phyloP scores from a whole-genome alignment of 2,113 vertebrate species.

The Alouatta palliata region DNA sequence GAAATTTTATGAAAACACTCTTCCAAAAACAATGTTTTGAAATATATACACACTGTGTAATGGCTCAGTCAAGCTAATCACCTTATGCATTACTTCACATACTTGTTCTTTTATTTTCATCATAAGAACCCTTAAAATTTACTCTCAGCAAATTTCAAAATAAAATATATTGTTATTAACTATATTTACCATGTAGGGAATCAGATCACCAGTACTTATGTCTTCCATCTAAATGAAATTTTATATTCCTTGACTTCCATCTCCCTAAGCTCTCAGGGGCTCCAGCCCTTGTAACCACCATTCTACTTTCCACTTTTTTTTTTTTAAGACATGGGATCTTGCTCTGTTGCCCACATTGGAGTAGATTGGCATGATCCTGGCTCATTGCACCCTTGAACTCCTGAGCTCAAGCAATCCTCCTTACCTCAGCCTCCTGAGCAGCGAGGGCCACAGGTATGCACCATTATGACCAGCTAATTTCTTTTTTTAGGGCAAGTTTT shows the following conservation, averaged over 20 bases:
- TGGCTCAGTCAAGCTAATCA: neutral
- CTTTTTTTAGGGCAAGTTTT: too few relatives aligned
- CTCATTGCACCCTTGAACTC: too few relatives aligned
- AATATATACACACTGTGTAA: neutral
- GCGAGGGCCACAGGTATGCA: too few relatives aligned
- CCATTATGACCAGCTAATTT: too few relatives aligned
- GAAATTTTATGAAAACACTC: neutral
- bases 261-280: neutral
- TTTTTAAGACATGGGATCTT: too few relatives aligned
- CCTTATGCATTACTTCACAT: neutral
- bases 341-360: too few relatives aligned
- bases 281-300: neutral
- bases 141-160: neutral
- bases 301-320: neutral
- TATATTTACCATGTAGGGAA: neutral
- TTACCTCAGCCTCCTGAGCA: too few relatives aligned
- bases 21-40: neutral
- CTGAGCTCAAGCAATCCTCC: too few relatives aligned
- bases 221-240: neutral
- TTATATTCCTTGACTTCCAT: neutral
- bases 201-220: neutral
- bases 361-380: too few relatives aligned
- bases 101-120: neutral
- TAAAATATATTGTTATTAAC: neutral
- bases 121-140: too few relatives aligned